Base-by-base conservation (phyloP, 2,797 vertebrate genomes). In the Gambusia yucatana region DNA sequence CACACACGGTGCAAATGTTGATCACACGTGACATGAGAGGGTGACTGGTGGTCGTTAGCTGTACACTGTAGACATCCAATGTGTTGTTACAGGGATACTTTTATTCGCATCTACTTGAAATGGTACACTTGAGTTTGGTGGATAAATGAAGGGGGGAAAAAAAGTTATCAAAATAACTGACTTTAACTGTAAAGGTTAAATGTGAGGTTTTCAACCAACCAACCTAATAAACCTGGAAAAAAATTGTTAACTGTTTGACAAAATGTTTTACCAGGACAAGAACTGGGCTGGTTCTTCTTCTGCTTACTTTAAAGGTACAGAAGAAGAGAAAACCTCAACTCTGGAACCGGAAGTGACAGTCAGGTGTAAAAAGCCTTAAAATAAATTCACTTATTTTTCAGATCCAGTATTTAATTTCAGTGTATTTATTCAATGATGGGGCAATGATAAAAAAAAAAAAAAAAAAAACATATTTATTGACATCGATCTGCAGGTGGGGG, bases 1-100 rank as follows among this genome's bases (percentile, higher is more conserved):
- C 61, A 36, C 39, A n/a, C 74, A 77, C 77, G 82, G 84, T 83
- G 87, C 83, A 69, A 78, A 81, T 81, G 79, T 77, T 77, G 52
- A 85, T 81, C 82, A 78, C 82, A 77, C 77, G 80, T 77, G 63
- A 61, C 81, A 48, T 52, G 63, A 76, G 22, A 82, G 75, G 71
- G 73, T 73, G 83, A 77, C 82, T 74, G 48, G 82, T 4, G n/a
- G 41, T 46, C 33, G 11, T 39, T 43, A 69, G 65, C 22, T 25
- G 25, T 16, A 46, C 13, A 9, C 1, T 28, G 67, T 17, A 16
- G 44, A 41, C 2, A 46, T 44, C 39, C 4, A 22, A 25, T 5
- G 20, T 11, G 20, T 41, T 65, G 17, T 39, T 22, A 39, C 7
- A 36, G 1, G 30, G 36, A 28, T 22, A 3, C 6, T 65, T 69